Conservation (phyloP, 2,888 invertebrate genomes). For the Phalera bucephala region DNA sequence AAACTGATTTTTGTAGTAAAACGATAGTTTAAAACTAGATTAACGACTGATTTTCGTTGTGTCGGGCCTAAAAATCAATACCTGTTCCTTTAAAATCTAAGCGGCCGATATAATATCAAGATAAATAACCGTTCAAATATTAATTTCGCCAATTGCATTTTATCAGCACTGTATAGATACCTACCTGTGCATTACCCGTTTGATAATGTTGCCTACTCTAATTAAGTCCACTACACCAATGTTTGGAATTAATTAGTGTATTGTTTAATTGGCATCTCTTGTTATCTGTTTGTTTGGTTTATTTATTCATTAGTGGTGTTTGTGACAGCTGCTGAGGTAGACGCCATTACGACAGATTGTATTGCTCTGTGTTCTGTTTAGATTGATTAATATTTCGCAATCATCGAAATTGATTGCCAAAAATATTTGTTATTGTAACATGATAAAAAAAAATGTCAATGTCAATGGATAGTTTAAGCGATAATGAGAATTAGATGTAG, state of each 20-base stretch:
- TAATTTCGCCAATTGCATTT: constrained; percentile 47
- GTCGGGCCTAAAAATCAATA: too few species aligned
- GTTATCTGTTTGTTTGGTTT: constrained; percentile 82
- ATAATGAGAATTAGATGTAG: too few species aligned
- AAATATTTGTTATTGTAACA: not conserved
- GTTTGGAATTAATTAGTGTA: constrained; percentile 83
- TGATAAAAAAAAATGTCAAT: not conserved
- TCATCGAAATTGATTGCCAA: not conserved
- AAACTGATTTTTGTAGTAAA: not conserved
- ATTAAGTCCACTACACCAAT: constrained; percentile 82
- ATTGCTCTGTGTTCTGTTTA: constrained; percentile 21
- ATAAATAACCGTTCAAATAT: constrained; percentile 39
- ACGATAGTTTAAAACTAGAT: too few species aligned
- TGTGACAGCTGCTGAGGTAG: constrained; percentile 68
- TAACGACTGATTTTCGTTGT: too few species aligned
- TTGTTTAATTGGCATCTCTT: constrained; percentile 84
- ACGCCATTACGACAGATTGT: constrained; percentile 42
- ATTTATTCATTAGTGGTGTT: constrained; percentile 81
- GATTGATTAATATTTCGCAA: not conserved
- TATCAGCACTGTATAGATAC: constrained; percentile 35
- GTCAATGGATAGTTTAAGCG: too few species aligned
- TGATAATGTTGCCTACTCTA: constrained; percentile 70
- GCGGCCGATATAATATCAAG: too few species aligned
- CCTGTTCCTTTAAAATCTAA: too few species aligned
- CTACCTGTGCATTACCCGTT: constrained; percentile 47